Evolutionary conservation across 2,888 invertebrate species (phyloP), one percentile per base, ranked within the genome.

Genomic region (Hirtodrosophila cameraria): DNA sequence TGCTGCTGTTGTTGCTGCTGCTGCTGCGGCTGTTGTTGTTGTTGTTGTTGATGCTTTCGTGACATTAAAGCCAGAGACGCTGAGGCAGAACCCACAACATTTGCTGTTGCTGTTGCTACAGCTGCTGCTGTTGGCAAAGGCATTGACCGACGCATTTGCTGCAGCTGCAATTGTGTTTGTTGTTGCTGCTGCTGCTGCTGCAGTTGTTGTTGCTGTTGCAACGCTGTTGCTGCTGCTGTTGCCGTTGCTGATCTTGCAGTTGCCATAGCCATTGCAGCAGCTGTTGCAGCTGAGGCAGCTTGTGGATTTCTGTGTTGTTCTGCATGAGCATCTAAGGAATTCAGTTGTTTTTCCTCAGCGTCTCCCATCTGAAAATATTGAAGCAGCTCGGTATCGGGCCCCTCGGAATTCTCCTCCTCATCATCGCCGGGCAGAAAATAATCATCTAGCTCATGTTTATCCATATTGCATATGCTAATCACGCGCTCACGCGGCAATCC

Each of bases 321-420:
- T 69, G 88, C 88, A 46, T 74, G 74, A 76, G 85, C 89, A 88
- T 88, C 88, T 82, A 86, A 89, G 89, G 80, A 91, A 90, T 87
- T 89, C 66, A 75, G 66, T 86, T 86, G 76, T 86, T 89, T 89
- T 89, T 89, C 90, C 89, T 90, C 90, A 90, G 88, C 89, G 77
- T 79, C 90, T 88, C 83, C 91, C 90, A 72, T 90, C 89, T 89
- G 94, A 90, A 96, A 96, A 91, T 96, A 96, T 91, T 96, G 95
- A 89, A 96, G 92, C 80, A 97, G 91, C 91, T 96, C 96, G 88
- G 96, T 96, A 90, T 96, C 96, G 87, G 95, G 95, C 85, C 95
- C 95, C 88, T 96, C 95, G 35, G 94, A 94, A 89, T 94, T 94
- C 73, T 93, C 93, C 66, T 94, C 95, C 38, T 77, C 79, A 11